A percentile compares a stretch with the other conserved stretches of the same genome.
Conservation (phyloP, 2,888 invertebrate genomes). For the Synergus japonicus region DNA sequence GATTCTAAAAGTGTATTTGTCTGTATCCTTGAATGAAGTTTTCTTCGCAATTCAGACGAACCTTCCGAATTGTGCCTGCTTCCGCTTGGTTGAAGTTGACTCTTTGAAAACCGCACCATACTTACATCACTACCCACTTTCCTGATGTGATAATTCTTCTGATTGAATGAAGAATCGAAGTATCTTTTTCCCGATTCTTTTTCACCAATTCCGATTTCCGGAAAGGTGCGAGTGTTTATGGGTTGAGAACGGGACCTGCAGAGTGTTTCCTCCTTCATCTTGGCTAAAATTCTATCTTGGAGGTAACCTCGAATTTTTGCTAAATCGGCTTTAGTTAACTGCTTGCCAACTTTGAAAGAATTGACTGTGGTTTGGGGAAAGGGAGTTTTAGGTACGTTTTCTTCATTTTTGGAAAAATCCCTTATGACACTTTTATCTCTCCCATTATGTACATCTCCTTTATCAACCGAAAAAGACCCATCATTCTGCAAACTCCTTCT, state of each 20-base stretch:
- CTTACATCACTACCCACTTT: conserved; percentile 69
- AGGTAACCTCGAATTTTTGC: conserved; percentile 63
- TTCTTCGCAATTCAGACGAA: not conserved
- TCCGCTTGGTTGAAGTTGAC: not conserved
- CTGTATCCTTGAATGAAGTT: conserved; percentile 25
- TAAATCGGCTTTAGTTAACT: conserved; percentile 57
- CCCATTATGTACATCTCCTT: not conserved
- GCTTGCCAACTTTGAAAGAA: conserved; percentile 25
- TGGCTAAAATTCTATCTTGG: conserved; percentile 62
- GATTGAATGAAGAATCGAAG: conserved; percentile 58
- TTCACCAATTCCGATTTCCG: not conserved
- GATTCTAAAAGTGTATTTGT: conserved; percentile 47
- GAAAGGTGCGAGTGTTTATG: not conserved
- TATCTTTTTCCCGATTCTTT: conserved; percentile 60
- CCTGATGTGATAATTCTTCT: conserved; percentile 61
- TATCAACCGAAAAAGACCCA: not conserved
- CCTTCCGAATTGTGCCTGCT: conserved; percentile 21
- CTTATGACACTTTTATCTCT: not conserved
- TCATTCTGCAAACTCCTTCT: conserved; percentile 4
- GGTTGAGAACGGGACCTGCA: conserved; percentile 41
- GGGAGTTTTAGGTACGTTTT: not conserved
- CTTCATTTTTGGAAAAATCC: not conserved
- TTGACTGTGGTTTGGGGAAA: conserved; percentile 36
- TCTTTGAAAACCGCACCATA: conserved; percentile 45
- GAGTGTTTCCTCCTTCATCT: conserved; percentile 62